phyloP scores from a whole-genome alignment of 1,140 invertebrate species.

The Geopemphigus sp. region DNA sequence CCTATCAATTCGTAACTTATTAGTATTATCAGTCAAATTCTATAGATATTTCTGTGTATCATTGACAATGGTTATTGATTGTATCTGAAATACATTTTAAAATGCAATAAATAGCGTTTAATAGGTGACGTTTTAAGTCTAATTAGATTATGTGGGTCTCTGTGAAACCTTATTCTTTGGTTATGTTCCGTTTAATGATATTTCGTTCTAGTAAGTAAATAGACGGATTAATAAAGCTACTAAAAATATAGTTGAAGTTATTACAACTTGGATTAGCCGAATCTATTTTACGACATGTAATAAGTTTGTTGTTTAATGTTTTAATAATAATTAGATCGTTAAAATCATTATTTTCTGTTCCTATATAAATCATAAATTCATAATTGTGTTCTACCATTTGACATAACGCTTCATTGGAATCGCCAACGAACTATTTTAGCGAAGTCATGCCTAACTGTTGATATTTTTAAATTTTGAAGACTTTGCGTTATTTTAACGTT shows the following conservation, averaged over 20 bases:
- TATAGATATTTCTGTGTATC: no score
- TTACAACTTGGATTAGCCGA: not conserved
- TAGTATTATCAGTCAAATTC: no score
- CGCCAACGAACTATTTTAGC: no score
- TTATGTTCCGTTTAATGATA: not conserved
- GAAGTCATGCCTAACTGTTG: no score
- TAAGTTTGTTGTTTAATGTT: not conserved
- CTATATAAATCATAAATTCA: not conserved
- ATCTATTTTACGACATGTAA: constrained; percentile 32
- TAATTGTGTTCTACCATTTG: no score
- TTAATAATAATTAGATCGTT: constrained; percentile 12
- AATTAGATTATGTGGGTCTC: not conserved
- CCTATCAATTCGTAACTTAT: no score
- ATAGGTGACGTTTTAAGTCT: not conserved
- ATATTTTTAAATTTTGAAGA: no score
- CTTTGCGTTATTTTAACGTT: no score
- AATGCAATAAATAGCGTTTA: not conserved
- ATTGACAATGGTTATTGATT: not conserved
- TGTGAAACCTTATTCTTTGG: not conserved
- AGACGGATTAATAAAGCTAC: constrained; percentile 1
- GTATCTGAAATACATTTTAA: not conserved
- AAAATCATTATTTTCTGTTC: constrained; percentile 31
- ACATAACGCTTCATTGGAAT: no score
- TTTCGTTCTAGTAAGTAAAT: constrained; percentile 36
- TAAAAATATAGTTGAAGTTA: constrained; percentile 21